Base-by-base conservation (phyloP, 1,140 invertebrate species). In the Aplysia californica region DNA sequence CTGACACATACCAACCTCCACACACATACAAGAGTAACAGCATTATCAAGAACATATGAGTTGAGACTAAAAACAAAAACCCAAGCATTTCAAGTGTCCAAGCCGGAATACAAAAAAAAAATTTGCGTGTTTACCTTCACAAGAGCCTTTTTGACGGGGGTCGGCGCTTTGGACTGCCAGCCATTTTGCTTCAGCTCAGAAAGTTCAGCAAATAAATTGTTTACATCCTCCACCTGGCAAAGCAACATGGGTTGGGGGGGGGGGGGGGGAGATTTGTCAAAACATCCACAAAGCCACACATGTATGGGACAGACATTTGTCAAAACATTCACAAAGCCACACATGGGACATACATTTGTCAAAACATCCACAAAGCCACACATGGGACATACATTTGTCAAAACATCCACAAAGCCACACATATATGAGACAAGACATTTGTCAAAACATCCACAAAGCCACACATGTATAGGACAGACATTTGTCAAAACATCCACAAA, bases 151-250 rank as follows among this genome's bases (percentile, higher is more conserved):
- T 81, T 81, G 29, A 70, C n/a, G 35, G 41, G 64, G 65, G 79
- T 76, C 44, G 64, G 55, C 38, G 72, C 75, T 39, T 86, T 78
- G 36, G 77, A 41, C 29, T 84, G 74, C 87, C 87, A 89, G 56
- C 85, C 84, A 26, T 80, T 83, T 1, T 79, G 80, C 64, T 86
- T 72, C 6, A 85, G 76, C 67, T 83, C 83, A 10, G 79, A 76
- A 15, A 89, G 70, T 10, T 84, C 75, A 21, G 38, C 69, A 82
- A 89, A 89, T 65, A 87, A 86, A 2, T 61, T 75, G 71, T 88
- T 75, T 0, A 89, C 87, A 85, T 89, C 87, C 74, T 88, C 86
- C 26, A 88, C 87, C 87, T 89, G 59, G 50, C 67, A 50, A 36
- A 74, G 59, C 67, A 59, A 36, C 26, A 61, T 66, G 23, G 23